A percentile compares a stretch with the other conserved stretches of the same genome.
These are phyloP conservation scores for Alectura lathami DNA, from an alignment of 2,113 vertebrate genomes.

Conservation along the genomic window DNA sequence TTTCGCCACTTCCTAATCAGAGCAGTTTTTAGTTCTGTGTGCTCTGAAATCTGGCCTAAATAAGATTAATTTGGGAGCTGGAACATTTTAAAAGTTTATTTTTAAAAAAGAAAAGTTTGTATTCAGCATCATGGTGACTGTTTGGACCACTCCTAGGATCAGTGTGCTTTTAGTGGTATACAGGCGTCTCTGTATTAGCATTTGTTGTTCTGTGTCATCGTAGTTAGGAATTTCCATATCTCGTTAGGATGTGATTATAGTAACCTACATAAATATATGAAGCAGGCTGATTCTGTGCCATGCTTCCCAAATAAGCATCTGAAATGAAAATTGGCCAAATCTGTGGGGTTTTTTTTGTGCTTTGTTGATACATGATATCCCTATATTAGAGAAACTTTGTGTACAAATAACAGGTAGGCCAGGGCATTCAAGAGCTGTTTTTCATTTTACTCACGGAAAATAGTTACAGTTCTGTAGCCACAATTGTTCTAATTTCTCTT, in stretches of 20 bases:
- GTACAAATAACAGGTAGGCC: background rate
- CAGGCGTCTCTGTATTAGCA: background rate
- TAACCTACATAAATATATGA: background rate
- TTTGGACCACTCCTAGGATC: background rate
- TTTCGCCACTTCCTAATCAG: background rate
- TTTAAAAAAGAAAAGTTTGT: accelerated
- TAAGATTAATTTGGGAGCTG: background rate
- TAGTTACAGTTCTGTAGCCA: background rate
- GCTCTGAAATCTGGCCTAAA: background rate
- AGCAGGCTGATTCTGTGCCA: accelerated
- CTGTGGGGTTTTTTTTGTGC: background rate
- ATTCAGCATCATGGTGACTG: background rate
- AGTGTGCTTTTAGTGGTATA: background rate
- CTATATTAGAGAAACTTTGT: background rate
- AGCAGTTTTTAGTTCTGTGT: background rate
- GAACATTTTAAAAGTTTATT: background rate
- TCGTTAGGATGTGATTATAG: background rate
- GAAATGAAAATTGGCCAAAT: background rate
- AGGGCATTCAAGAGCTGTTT: background rate
- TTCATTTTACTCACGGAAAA: background rate
- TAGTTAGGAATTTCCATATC: background rate
- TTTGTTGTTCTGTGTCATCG: background rate
- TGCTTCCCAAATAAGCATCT: background rate
- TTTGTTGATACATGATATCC: background rate
- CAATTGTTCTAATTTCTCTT: background rate